Conservation (phyloP, 2,797 vertebrate species). For the Cryptoprocta ferox region DNA sequence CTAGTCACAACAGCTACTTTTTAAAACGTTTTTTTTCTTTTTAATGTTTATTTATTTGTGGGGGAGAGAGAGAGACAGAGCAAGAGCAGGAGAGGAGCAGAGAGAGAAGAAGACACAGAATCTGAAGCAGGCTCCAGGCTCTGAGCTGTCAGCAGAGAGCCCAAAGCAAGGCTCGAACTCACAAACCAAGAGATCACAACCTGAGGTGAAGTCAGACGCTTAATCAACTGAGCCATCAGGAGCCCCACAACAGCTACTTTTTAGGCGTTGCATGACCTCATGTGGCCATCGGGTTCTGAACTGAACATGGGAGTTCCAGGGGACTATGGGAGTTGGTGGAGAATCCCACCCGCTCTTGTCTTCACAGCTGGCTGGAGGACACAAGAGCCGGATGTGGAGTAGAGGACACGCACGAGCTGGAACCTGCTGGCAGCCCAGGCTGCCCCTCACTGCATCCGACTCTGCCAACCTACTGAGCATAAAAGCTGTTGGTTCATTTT, state of each 20-base stretch:
- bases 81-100: no score
- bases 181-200: no score
- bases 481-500: not conserved
- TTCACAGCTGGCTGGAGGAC: not conserved
- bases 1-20: not conserved
- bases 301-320: not conserved
- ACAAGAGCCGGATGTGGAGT: not conserved
- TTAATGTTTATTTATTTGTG: no score
- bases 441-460: not conserved
- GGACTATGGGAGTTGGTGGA: not conserved
- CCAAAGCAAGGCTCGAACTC: no score
- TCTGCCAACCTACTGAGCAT: not conserved
- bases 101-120: no score
- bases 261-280: accelerated
- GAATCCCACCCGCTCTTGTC: no score
- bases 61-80: no score
- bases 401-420: not conserved
- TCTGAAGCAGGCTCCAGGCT: no score
- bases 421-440: not conserved
- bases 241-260: not conserved
- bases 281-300: not conserved
- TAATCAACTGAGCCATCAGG: no score
- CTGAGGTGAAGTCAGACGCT: no score
- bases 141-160: no score
- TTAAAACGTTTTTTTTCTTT: no score